Base-by-base conservation (phyloP, 2,888 invertebrate genomes). In the Lamellibrachia columna region DNA sequence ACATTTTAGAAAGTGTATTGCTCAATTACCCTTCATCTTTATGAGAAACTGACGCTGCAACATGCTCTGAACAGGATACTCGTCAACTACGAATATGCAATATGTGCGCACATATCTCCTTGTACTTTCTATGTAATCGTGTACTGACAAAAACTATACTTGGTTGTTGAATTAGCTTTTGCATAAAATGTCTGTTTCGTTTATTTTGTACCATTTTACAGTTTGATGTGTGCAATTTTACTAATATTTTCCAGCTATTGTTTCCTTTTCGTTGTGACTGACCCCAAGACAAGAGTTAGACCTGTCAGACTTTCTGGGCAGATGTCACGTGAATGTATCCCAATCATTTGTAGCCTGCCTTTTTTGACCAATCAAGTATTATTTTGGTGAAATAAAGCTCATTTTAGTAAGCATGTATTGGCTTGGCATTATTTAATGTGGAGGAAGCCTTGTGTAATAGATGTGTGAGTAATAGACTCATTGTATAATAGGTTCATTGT, bases 331-430 rank as follows among this genome's bases (percentile, higher is more conserved):
- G 75, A 75, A 75, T 22, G 75, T 75, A 75, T 22, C 75, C 11
- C 60, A 75, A 75, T 75, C 75, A 15, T 75, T 75, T 75, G 75
- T 75, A 75, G 75, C 75, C 75, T 75, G 75, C 75, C 75, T 75
- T 75, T 75, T 75, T 75, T 75, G n/a, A 22, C 75, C 75, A 75
- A 75, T 75, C 75, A 22, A 75, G 75, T 75, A 75, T 75, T 75
- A 75, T 75, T 75, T 75, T 75, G 75, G 22, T 75, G 75, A 75
- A 75, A 75, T 75, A 75, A 75, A 75, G n/a, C 3, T 55, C 55
- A 55, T 75, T 75, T 75, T 75, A 75, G 75, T 75, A 75, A 22
- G 75, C 75, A 75, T 15, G 15, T 75, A n/a, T 75, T 75, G 75
- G 75, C 2, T 58, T 75, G 75, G 22, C 6, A 15, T 75, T 75